Base-by-base conservation (phyloP, 2,888 invertebrate species). In the Lysandra bellargus region DNA sequence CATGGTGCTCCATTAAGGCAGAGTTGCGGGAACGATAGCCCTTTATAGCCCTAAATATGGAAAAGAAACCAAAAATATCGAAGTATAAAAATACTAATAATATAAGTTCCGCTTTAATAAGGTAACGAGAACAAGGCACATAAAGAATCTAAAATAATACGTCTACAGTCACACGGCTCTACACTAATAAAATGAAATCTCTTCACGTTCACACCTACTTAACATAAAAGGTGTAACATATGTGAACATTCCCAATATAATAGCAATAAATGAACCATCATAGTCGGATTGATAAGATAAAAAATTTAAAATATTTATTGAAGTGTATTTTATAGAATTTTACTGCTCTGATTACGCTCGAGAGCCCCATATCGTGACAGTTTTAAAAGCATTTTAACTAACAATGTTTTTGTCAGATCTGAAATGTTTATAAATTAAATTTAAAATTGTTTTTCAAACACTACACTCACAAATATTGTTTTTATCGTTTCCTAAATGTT, bases 251-350 rank as follows among this genome's bases (percentile, higher is more conserved):
- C 33, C 17, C 76, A 76, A 76, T 30, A 33, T 53, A 14, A 53
- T 30, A 30, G 57, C 57, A 76, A 76, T 76, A 53, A 76, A 76
- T 76, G 17, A 33, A 53, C 53, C 57, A 33, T 76, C 75, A 76
- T 53, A 81, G 80, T 79, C 81, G 80, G 37, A 17, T 79, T 61
- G 83, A 83, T 83, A 79, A 84, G 83, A 84, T 83, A 80, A 79
- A 81, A 81, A 81, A 80, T 79, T 73, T 9, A 78, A 81, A 81
- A 82, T 81, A 82, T 84, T 82, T 80, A 83, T 82, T 81, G 78
- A 79, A 80, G 83, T 82, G 80, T 82, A 82, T 83, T 83, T 85
- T 85, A 87, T 86, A 85, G 85, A 85, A 83, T 86, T 87, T 86
- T 86, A 86, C 87, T 85, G 80, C 82, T 79, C 78, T 82, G 82